phyloP scores from a whole-genome alignment of 2,113 vertebrate genomes.

The Gila orcuttii region DNA sequence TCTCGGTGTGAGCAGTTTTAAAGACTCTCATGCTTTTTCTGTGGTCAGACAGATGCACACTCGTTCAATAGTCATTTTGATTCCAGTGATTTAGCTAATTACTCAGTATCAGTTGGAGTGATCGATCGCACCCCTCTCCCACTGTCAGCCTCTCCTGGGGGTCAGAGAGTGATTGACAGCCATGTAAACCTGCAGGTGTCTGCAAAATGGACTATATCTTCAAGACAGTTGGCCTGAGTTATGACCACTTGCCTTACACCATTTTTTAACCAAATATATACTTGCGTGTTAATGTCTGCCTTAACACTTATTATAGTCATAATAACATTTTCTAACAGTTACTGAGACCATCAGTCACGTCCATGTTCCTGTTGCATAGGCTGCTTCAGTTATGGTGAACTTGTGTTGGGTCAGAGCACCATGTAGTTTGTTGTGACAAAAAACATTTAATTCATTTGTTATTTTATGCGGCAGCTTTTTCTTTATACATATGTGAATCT shows the following conservation, averaged over 20 bases:
- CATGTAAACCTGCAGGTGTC: slow-evolving; percentile 5
- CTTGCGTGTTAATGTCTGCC: background rate
- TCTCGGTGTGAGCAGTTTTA: background rate
- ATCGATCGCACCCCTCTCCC: slow-evolving; percentile 38
- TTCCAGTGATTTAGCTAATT: slow-evolving; percentile 48
- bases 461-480: no score
- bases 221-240: background rate
- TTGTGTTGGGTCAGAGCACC: no score
- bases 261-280: background rate
- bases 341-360: background rate
- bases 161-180: slow-evolving; percentile 39
- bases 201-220: background rate
- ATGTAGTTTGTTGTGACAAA: no score
- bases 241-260: background rate
- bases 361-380: background rate
- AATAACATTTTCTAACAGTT: background rate
- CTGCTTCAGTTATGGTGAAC: background rate
- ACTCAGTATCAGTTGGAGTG: slow-evolving; percentile 33
- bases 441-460: no score
- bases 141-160: slow-evolving; percentile 13
- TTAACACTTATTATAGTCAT: background rate
- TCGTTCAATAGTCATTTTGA: slow-evolving; percentile 49
- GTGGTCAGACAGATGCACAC: background rate
- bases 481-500: no score
- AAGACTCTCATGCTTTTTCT: background rate